A percentile compares a stretch with the other conserved stretches of the same genome.
phyloP scores from a whole-genome alignment of 1,140 invertebrate species.

The Lordiphosa collinella region DNA sequence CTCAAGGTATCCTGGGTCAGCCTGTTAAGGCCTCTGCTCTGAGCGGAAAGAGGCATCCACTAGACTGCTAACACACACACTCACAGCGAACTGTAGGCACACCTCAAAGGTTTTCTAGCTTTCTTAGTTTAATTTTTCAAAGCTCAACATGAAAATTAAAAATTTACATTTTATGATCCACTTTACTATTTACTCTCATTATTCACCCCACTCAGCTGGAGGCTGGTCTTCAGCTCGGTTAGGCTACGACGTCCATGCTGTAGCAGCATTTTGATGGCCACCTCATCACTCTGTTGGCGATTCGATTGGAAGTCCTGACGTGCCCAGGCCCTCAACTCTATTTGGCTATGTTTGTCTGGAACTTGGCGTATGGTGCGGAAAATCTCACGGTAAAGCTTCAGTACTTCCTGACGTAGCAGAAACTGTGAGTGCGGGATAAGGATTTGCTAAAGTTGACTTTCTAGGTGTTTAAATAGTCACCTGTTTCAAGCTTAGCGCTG shows the following conservation, averaged over 20 bases:
- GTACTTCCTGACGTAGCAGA: conserved; percentile 86
- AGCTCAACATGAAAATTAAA: conserved; percentile 62
- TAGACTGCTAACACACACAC: conserved; percentile 58
- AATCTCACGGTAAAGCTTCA: conserved; percentile 87
- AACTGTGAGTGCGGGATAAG: conserved; percentile 81
- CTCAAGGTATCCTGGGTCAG: conserved; percentile 73
- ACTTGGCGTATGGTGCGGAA: conserved; percentile 85
- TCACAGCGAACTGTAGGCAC: conserved; percentile 59
- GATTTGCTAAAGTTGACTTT: no score
- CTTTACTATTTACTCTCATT: conserved; percentile 21
- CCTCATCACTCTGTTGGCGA: conserved; percentile 85
- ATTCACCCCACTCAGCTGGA: conserved; percentile 81
- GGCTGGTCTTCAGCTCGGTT: conserved; percentile 84
- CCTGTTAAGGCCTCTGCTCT: conserved; percentile 56
- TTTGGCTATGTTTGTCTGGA: conserved; percentile 83
- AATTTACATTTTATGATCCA: conserved; percentile 19
- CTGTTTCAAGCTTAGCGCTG: conserved; percentile 82
- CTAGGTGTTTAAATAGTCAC: conserved; percentile 16
- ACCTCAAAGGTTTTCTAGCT: conserved; percentile 63
- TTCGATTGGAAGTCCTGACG: conserved; percentile 86
- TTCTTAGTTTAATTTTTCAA: conserved; percentile 46
- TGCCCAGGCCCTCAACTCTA: conserved; percentile 86
- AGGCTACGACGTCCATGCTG: conserved; percentile 85
- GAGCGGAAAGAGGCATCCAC: conserved; percentile 34
- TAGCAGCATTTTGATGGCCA: conserved; percentile 86